These are phyloP conservation scores for Pachyseris speciosa DNA, from an alignment of 64 coral and sea anemone species.

Conservation along the genomic window DNA sequence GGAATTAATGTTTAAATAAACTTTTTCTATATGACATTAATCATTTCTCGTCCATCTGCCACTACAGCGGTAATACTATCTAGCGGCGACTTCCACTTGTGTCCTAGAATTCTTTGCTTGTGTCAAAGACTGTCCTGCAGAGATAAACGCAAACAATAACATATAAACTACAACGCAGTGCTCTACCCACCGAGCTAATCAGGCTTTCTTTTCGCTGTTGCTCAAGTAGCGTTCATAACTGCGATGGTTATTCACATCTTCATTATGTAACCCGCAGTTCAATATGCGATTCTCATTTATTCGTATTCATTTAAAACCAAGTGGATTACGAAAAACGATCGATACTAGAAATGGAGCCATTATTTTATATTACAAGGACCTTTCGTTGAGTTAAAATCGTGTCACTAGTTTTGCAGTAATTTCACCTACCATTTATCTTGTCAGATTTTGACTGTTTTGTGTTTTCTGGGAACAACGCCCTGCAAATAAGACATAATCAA, in stretches of 20 bases:
- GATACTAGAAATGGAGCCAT: neutral
- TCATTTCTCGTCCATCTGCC: neutral
- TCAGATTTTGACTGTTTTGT: neutral
- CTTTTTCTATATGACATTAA: neutral
- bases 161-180: neutral
- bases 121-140: neutral
- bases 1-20: neutral
- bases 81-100: neutral
- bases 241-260: too few relatives aligned
- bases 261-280: too few relatives aligned
- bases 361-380: too few relatives aligned
- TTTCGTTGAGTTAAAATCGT: too few relatives aligned
- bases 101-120: constrained; percentile 21
- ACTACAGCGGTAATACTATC: neutral
- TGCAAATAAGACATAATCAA: neutral
- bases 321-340: too few relatives aligned
- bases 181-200: too few relatives aligned
- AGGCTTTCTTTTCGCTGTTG: too few relatives aligned
- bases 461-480: constrained; percentile 42
- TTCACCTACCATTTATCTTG: constrained; percentile 6
- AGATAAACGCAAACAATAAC: neutral
- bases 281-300: too few relatives aligned
- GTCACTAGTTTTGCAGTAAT: neutral
- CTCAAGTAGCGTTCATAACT: too few relatives aligned
- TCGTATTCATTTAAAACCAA: too few relatives aligned